Evolutionary conservation across 1,140 invertebrate genomes (phyloP), one percentile per base, ranked within the genome.

Genomic region (Sycophaga agraensis): DNA sequence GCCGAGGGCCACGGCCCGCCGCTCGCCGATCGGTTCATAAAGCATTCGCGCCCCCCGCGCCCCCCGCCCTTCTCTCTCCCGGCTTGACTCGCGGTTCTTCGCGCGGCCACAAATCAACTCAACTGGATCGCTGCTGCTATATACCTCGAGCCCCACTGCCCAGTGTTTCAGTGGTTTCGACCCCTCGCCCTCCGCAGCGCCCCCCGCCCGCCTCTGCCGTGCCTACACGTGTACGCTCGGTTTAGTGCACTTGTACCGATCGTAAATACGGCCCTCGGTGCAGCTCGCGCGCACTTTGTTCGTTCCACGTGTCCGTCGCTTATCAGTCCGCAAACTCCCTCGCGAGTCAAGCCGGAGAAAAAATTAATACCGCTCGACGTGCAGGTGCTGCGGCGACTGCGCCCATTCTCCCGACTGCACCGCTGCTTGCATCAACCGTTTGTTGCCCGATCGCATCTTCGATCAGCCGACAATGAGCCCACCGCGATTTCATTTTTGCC

Each of bases 1-100:
- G 54, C 64, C 51, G 56, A 24, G 5, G 6, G 1, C 19, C 11
- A 5, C 2, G 19, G 19, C 9, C 1, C 2, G 11, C 5, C 26
- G 46, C 28, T 6, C 63, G 60, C 64, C 73, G 70, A 76, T 78
- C 70, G 73, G 70, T 73, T 74, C 70, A 75, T 76, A 77, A 75
- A 77, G 72, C 70, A 73, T 71, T 66, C 58, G 68, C 37, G 34
- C 6, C 17, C n/a, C 21, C 3, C 42, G 7, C 26, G 21, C 21
- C 26, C 16, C 28, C 21, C 26, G 21, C 9, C 43, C 17, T 14
- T 43, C 40, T 43, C 40, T 39, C 37, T 39, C n/a, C n/a, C 37
- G 6, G 11, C 45, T 28, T 24, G 24, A 8, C 14, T 40, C 22
- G 37, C n/a, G 51, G 22, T 40, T 54, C 21, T 42, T 45, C 26